Conservation (phyloP, 2,113 vertebrate species). For the Clarias gariepinus region DNA sequence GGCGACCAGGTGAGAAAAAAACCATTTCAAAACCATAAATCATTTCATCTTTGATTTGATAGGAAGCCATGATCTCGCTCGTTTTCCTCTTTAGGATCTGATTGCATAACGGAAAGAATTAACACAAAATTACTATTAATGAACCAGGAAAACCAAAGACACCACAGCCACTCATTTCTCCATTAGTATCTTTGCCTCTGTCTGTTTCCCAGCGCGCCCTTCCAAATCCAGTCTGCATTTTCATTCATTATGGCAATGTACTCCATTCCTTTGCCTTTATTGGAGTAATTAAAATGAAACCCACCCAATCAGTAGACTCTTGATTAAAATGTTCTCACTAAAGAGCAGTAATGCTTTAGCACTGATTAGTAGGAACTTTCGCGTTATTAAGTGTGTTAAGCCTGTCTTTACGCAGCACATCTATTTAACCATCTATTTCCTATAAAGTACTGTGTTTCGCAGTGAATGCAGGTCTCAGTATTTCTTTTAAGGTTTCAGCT, state of each 20-base stretch:
- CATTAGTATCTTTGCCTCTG: background rate
- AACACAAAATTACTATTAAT: background rate
- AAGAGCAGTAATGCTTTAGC: background rate
- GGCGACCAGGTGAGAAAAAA: background rate
- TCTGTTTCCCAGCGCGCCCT: background rate
- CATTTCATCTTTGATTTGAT: constrained; percentile 12
- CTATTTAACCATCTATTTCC: background rate
- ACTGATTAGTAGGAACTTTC: constrained; percentile 19
- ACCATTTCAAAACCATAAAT: constrained; percentile 24
- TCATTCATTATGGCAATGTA: constrained; percentile 24
- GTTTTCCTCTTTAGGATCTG: background rate
- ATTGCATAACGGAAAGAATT: constrained; percentile 10
- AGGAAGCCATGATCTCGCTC: background rate
- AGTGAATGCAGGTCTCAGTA: no score
- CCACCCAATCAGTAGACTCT: constrained; percentile 13
- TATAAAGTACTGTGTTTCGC: background rate
- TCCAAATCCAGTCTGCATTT: constrained; percentile 16
- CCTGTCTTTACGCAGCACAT: background rate
- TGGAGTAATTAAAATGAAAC: constrained; percentile 38
- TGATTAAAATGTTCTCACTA: constrained; percentile 30
- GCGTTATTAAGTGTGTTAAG: constrained; percentile 1
- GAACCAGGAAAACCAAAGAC: constrained; percentile 13
- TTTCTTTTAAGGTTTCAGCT: no score
- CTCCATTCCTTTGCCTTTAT: constrained; percentile 36
- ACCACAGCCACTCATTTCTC: background rate